Conservation (phyloP, 2,888 invertebrate genomes). For the Therioaphis trifolii region DNA sequence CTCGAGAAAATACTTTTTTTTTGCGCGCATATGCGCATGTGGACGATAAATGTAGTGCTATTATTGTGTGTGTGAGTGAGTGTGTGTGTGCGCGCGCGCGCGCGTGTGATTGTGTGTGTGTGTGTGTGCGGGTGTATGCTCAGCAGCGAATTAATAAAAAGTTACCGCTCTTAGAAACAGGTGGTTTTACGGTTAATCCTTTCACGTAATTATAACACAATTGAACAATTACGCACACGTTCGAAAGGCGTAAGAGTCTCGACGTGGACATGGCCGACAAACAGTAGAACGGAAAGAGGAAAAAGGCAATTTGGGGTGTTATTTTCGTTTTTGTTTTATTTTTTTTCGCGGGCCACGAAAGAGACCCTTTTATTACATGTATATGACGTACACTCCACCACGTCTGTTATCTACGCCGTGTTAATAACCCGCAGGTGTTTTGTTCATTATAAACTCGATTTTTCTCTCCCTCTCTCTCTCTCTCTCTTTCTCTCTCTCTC, state of each 20-base stretch:
- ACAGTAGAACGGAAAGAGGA: not conserved
- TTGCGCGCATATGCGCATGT: no score
- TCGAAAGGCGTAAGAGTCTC: not conserved
- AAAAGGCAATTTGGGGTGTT: slow-evolving; percentile 22
- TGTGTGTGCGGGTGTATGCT: no score
- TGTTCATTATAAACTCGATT: not conserved
- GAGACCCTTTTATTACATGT: no score
- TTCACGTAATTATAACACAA: slow-evolving; percentile 38
- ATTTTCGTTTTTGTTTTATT: not conserved
- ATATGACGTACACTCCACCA: no score
- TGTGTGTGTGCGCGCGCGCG: no score
- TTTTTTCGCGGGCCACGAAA: not conserved
- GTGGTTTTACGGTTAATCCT: slow-evolving; percentile 27
- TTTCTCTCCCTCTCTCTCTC: not conserved
- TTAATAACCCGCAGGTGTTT: slow-evolving; percentile 45
- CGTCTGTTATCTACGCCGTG: not conserved
- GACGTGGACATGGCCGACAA: not conserved
- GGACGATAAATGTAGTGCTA: no score
- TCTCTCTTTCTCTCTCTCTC: not conserved
- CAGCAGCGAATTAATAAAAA: slow-evolving; percentile 38
- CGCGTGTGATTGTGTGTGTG: not conserved
- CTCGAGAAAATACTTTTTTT: no score
- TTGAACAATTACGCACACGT: slow-evolving; percentile 11
- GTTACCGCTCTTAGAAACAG: slow-evolving; percentile 23
- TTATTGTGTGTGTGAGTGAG: no score